Base-by-base conservation (phyloP, 2,113 vertebrate species). In the Platichthys stellatus region DNA sequence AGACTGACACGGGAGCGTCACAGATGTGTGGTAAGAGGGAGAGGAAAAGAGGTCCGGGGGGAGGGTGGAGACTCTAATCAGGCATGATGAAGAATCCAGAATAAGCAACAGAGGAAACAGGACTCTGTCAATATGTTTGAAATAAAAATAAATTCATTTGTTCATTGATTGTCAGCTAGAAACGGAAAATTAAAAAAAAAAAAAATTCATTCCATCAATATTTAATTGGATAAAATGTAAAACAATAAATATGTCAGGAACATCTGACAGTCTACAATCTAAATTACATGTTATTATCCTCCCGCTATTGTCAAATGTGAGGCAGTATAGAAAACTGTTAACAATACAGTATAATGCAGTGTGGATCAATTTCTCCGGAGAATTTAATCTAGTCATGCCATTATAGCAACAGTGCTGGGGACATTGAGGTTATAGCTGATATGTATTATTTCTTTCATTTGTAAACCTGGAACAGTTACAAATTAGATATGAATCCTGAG, bases 1-100 rank as follows among this genome's bases (percentile, higher is more conserved):
- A 69, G 49, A 79, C 74, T 69, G 62, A 76, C 70, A 75, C 49
- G 62, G 15, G 60, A 49, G 53, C 12, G 59, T 69, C 56, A 71
- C 57, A 69, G 47, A 80, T 63, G 63, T 54, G 49, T 45, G 63
- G 26, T 54, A 54, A 70, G 78, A 61, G 20, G 57, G 49, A 40
- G 26, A 28, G 4, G 43, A 21, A 59, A 66, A 21, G 35, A 26
- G 23, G 8, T 35, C 47, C 3, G 11, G 45, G 38, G 23, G 1
- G 10, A 35, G 56, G 23, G 15, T 12, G 45, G 64, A 74, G 54
- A 40, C 28, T 12, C 20, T 62, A 31, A 13, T 54, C 54, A 69
- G 54, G 69, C 31, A 62, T 51, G 49, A 64, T 20, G 65, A 20
- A 56, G 18, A 31, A 31, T 31, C 31, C 6, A 31, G 31, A 31